A percentile compares a stretch with the other conserved stretches of the same genome.
Evolutionary conservation across 2,888 invertebrate species (phyloP).

Genomic region (Galerucella pusilla): DNA sequence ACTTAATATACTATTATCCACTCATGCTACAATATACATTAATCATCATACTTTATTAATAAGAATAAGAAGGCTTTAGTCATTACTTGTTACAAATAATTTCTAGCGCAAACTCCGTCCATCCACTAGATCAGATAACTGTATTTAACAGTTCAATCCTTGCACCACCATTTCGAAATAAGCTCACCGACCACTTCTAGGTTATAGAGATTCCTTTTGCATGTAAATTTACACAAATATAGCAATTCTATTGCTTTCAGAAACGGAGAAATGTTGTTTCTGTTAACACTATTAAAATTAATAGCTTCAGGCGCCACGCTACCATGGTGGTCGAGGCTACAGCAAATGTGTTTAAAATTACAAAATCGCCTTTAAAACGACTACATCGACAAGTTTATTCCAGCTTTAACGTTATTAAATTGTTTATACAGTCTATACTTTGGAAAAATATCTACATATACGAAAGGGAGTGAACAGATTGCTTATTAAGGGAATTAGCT

Average conservation of each 20-base stretch:
- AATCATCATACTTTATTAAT: too few relatives aligned
- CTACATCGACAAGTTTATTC: neutral
- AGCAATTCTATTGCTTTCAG: neutral
- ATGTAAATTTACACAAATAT: constrained; percentile 11
- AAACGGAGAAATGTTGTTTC: constrained; percentile 8
- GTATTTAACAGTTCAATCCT: neutral
- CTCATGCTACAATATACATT: too few relatives aligned
- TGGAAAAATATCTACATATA: neutral
- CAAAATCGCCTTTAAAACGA: neutral
- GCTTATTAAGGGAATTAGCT: too few relatives aligned
- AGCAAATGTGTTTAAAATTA: constrained; percentile 5
- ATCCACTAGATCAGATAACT: too few relatives aligned
- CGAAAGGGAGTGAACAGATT: too few relatives aligned
- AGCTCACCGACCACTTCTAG: neutral
- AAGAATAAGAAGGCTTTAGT: too few relatives aligned
- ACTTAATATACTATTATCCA: too few relatives aligned
- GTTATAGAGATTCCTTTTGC: constrained; percentile 9
- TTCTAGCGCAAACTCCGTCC: too few relatives aligned
- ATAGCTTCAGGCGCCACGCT: neutral
- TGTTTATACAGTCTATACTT: neutral
- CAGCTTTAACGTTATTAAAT: neutral
- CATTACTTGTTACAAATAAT: too few relatives aligned
- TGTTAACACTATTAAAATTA: constrained; percentile 9
- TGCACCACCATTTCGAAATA: neutral
- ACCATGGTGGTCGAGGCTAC: neutral